A percentile compares a stretch with the other conserved stretches of the same genome.
phyloP scores from a whole-genome alignment of 2,797 vertebrate genomes.

The Enteromius thamalakanensis region DNA sequence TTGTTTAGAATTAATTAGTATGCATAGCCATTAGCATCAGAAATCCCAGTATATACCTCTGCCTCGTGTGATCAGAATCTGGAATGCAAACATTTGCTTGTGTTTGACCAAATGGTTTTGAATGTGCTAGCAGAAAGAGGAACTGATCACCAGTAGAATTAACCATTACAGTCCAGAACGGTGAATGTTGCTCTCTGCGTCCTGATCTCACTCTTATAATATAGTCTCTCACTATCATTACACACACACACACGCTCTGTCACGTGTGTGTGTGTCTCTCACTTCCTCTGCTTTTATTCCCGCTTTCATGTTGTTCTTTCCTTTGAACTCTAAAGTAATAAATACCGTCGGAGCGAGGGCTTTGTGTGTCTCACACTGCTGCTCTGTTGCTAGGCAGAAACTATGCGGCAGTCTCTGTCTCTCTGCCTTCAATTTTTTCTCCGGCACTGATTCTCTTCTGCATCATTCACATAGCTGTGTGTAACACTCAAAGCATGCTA shows the following conservation, averaged over 20 bases:
- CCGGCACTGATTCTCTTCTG: not conserved
- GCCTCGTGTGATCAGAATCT: not conserved
- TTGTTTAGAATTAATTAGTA: not conserved
- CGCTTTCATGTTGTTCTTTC: not conserved
- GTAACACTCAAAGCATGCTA: not conserved
- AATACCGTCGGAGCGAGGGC: slow-evolving; percentile 30
- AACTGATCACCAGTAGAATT: not conserved
- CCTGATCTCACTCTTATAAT: not conserved
- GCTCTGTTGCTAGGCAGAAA: slow-evolving; percentile 80
- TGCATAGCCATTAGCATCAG: not conserved
- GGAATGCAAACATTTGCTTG: not conserved
- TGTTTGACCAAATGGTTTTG: not conserved
- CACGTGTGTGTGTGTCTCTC: not conserved
- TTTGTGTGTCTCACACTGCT: slow-evolving; percentile 60
- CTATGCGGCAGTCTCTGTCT: slow-evolving; percentile 69
- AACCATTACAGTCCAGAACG: not conserved
- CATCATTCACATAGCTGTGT: not conserved
- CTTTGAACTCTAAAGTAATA: slow-evolving; percentile 48
- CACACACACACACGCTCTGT: not conserved
- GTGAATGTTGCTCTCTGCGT: not conserved
- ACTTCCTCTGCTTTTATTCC: slow-evolving; percentile 30
- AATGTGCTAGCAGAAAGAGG: not conserved
- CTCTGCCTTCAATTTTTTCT: not conserved
- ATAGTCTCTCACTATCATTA: not conserved
- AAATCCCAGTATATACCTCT: not conserved